Percentiles rank a stretch among this genome's conserved stretches.
Conservation (phyloP, 2,888 invertebrate species). For the Lasioglossum marginatum region DNA sequence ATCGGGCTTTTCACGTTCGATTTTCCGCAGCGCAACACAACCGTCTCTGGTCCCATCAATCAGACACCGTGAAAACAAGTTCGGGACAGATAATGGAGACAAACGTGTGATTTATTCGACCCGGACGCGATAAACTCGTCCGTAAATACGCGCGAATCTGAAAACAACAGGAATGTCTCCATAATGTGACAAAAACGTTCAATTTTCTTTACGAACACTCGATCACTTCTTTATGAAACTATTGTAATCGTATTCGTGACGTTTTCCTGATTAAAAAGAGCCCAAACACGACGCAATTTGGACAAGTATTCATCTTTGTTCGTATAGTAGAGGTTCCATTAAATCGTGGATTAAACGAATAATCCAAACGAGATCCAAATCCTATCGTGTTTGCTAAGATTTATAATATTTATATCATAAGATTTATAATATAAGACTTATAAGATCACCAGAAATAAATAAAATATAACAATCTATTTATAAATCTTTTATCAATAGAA, state of each 20-base stretch:
- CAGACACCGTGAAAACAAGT: not conserved
- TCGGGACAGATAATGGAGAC: slow-evolving; percentile 25
- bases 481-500: too few species aligned
- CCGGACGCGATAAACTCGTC: slow-evolving; percentile 17
- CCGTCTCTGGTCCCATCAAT: not conserved
- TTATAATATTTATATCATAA: too few species aligned
- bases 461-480: too few species aligned
- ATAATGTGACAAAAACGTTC: not conserved
- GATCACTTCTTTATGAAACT: not conserved
- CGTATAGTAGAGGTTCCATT: not conserved
- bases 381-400: too few species aligned
- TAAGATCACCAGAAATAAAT: too few species aligned
- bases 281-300: not conserved
- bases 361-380: too few species aligned
- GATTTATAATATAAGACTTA: too few species aligned
- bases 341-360: too few species aligned
- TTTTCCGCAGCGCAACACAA: not conserved
- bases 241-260: fast-evolving
- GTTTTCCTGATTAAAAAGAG: not conserved
- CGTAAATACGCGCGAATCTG: slow-evolving; percentile 4
- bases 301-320: not conserved
- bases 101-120: slow-evolving; percentile 23
- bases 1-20: not conserved
- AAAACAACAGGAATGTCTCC: not conserved
- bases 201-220: not conserved